A percentile compares a stretch with the other conserved stretches of the same genome.
Conservation (phyloP, 2,113 vertebrate genomes). For the Prunella himalayana region DNA sequence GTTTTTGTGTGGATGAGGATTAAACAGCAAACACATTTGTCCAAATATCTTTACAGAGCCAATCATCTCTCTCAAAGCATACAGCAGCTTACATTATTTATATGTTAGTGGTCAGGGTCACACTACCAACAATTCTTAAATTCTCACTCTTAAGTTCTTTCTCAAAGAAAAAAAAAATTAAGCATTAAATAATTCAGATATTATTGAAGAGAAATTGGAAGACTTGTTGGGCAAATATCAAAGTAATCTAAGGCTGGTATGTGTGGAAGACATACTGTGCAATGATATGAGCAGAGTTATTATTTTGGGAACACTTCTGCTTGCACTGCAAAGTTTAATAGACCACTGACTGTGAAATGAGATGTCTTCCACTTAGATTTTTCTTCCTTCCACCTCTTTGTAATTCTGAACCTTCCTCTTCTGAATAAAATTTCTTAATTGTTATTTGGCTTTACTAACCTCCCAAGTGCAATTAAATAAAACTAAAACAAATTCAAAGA, state of each 20-base stretch:
- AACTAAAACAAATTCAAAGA: neutral
- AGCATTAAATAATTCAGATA: slow-evolving; percentile 58
- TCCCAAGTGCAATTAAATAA: neutral
- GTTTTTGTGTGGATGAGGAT: slow-evolving; percentile 19
- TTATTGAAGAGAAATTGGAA: slow-evolving; percentile 43
- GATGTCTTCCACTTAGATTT: neutral
- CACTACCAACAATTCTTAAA: neutral
- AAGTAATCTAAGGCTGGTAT: slow-evolving; percentile 22
- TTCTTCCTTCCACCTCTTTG: neutral
- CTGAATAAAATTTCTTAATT: neutral
- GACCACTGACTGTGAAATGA: neutral
- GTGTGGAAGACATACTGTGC: slow-evolving; percentile 1
- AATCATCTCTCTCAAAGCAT: neutral
- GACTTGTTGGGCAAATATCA: slow-evolving; percentile 46
- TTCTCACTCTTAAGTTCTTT: neutral
- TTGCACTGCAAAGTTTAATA: slow-evolving; percentile 19
- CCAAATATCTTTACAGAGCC: slow-evolving; percentile 14
- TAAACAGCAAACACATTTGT: slow-evolving; percentile 23
- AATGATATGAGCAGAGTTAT: neutral
- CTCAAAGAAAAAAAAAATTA: neutral
- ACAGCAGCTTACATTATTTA: slow-evolving; percentile 41
- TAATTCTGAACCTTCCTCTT: neutral
- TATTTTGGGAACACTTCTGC: slow-evolving; percentile 34
- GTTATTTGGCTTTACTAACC: neutral
- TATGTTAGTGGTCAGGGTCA: slow-evolving; percentile 12